A percentile compares a stretch with the other conserved stretches of the same genome.
Conservation (phyloP, 1,140 invertebrate genomes). For the Drosophila pachea region DNA sequence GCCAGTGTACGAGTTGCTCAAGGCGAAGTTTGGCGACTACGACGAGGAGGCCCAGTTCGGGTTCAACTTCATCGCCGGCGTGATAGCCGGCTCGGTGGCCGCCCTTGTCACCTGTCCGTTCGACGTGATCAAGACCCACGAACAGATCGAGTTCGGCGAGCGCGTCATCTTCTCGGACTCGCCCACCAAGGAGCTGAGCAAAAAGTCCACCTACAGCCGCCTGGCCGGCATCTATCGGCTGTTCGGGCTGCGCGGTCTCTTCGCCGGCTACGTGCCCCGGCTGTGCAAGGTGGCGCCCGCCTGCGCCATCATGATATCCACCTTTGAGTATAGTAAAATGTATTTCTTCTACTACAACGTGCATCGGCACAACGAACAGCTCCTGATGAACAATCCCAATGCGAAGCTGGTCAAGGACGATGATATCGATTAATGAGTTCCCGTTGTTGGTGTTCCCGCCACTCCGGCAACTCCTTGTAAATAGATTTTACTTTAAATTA, state of each 20-base stretch:
- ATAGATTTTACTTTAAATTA: conserved; percentile 33
- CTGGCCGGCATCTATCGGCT: conserved; percentile 84
- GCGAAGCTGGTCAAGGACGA: conserved; percentile 36
- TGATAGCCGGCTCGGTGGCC: conserved; percentile 91
- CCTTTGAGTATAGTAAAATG: conserved; percentile 95
- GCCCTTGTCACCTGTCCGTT: conserved; percentile 95
- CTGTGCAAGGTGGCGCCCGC: conserved; percentile 96
- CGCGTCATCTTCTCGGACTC: conserved; percentile 87
- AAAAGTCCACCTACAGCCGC: conserved; percentile 73
- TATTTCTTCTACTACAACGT: conserved; percentile 86
- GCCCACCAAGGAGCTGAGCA: conserved; percentile 46
- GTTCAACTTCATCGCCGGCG: conserved; percentile 92
- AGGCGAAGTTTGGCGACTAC: conserved; percentile 81
- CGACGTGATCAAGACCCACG: conserved; percentile 99
- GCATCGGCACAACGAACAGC: conserved; percentile 78
- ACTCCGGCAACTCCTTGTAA: not conserved
- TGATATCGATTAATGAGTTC: conserved; percentile 35
- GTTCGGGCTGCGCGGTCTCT: conserved; percentile 86
- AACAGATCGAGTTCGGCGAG: conserved; percentile 97
- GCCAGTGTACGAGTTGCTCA: conserved; percentile 93
- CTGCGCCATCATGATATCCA: conserved; percentile 98
- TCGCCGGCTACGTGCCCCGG: conserved; percentile 90
- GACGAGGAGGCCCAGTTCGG: conserved; percentile 85
- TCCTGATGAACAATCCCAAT: conserved; percentile 48
- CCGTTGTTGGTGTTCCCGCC: not conserved